phyloP scores from a whole-genome alignment of 2,888 invertebrate genomes.

The Microctonus hyperodae region DNA sequence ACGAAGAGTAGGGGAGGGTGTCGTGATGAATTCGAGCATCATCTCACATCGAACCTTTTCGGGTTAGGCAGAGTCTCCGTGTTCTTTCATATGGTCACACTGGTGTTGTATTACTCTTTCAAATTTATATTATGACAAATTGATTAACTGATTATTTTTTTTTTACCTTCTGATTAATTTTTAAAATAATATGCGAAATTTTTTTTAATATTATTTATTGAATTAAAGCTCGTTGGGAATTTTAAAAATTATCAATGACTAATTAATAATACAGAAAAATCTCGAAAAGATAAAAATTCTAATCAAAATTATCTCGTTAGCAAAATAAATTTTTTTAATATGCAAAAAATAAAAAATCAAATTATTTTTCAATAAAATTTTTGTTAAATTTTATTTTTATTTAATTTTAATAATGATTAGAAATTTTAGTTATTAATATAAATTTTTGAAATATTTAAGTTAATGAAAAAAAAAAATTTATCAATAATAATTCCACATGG shows the following conservation, averaged over 20 bases:
- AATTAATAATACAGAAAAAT: no score
- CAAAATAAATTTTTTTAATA: no score
- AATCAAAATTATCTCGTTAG: no score
- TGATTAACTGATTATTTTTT: no score
- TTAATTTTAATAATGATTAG: neutral
- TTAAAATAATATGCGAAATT: no score
- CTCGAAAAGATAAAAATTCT: no score
- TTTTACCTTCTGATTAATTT: neutral
- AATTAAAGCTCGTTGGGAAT: no score
- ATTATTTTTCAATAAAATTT: no score
- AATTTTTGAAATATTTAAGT: neutral
- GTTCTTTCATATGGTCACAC: slow-evolving; percentile 35
- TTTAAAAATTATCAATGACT: no score
- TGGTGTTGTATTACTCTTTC: slow-evolving; percentile 50
- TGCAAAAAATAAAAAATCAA: no score
- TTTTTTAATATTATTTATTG: no score
- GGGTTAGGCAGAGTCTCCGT: slow-evolving; percentile 53
- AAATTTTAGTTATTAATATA: neutral
- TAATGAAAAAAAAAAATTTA: neutral
- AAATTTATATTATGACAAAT: neutral
- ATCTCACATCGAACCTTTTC: slow-evolving; percentile 56
- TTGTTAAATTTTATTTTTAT: no score
- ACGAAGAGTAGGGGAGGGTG: slow-evolving; percentile 41
- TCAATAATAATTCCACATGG: slow-evolving; percentile 28
- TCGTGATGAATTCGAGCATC: slow-evolving; percentile 36